Conservation (phyloP, 2,797 vertebrate species). For the Coracias cyanogaster region DNA sequence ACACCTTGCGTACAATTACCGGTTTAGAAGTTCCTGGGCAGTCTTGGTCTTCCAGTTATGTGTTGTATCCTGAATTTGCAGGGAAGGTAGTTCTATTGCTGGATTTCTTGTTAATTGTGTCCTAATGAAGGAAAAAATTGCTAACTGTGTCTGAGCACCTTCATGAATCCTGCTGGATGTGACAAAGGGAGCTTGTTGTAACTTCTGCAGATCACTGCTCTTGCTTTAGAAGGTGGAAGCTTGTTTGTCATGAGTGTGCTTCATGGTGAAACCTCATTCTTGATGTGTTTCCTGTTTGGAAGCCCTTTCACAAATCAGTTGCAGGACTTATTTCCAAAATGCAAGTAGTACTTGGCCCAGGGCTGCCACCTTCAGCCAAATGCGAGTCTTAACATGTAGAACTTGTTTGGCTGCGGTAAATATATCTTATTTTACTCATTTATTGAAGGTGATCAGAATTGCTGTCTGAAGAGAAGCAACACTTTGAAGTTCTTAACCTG, state of each 20-base stretch:
- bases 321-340: neutral
- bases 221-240: neutral
- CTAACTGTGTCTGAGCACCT: neutral
- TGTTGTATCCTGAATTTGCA: neutral
- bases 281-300: neutral
- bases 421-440: neutral
- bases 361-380: conserved; percentile 54
- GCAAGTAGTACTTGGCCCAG: neutral
- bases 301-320: neutral
- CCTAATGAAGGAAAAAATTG: neutral
- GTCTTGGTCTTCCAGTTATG: neutral
- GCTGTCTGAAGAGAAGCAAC: neutral
- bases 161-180: neutral
- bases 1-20: neutral
- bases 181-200: neutral
- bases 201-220: neutral
- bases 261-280: neutral
- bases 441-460: neutral
- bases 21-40: neutral
- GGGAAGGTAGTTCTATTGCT: neutral
- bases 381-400: neutral
- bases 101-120: neutral
- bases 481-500: neutral
- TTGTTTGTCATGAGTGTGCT: neutral
- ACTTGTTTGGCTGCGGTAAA: neutral